phyloP scores from a whole-genome alignment of 1,140 invertebrate species.

The Saccostrea echinata region DNA sequence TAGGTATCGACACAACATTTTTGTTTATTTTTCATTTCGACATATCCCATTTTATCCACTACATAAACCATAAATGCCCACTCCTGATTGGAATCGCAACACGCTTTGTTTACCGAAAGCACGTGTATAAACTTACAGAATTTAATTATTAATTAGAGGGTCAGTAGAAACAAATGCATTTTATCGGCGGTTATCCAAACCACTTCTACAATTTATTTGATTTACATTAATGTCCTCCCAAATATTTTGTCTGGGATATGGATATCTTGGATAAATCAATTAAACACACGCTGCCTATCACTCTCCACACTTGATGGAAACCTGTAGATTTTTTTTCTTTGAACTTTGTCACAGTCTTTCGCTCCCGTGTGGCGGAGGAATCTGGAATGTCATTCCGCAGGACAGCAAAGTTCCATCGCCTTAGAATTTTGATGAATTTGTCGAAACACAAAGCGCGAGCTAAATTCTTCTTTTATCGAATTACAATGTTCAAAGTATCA shows the following conservation, averaged over 20 bases:
- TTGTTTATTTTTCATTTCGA: slow-evolving; percentile 38
- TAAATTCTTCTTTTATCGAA: slow-evolving; percentile 10
- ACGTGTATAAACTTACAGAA: slow-evolving; percentile 9
- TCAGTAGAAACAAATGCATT: neutral
- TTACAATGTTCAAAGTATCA: slow-evolving; percentile 14
- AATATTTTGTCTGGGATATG: slow-evolving; percentile 13
- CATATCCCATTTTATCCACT: slow-evolving; percentile 31
- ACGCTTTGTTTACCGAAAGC: neutral
- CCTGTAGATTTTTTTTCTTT: neutral
- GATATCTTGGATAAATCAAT: slow-evolving; percentile 35
- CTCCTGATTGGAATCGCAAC: neutral
- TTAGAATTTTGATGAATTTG: neutral
- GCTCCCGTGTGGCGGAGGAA: neutral
- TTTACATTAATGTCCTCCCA: neutral
- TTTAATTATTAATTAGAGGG: slow-evolving; percentile 15
- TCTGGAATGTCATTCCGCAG: slow-evolving; percentile 7
- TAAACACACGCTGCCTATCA: neutral
- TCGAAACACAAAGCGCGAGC: neutral
- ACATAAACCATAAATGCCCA: slow-evolving; percentile 2
- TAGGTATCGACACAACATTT: neutral
- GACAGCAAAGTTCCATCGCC: neutral
- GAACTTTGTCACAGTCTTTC: neutral
- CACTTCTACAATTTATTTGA: slow-evolving; percentile 24
- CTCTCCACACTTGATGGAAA: neutral
- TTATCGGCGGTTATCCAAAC: neutral